Evolutionary conservation across 2,113 vertebrate species (phyloP).

Genomic region (Potamarius usumacintae): DNA sequence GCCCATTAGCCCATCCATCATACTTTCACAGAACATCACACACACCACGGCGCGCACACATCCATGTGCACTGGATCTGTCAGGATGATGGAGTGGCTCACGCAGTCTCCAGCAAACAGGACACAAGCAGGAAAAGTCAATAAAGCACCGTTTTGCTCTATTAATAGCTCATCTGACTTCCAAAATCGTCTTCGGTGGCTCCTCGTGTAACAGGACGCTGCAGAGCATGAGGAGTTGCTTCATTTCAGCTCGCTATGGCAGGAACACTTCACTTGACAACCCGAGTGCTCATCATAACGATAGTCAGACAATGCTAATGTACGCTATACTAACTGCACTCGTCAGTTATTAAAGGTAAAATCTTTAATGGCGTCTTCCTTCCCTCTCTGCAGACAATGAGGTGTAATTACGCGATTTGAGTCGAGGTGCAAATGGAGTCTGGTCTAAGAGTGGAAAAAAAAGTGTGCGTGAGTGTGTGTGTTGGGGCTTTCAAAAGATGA

Average conservation of each 20-base stretch:
- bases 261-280: not conserved
- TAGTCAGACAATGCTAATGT: not conserved
- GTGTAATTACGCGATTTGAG: conserved; percentile 4
- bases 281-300: not conserved
- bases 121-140: conserved; percentile 53
- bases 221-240: not conserved
- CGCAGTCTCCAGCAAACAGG: conserved; percentile 48
- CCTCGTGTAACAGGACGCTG: not conserved
- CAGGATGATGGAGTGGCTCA: conserved; percentile 60
- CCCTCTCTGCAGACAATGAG: not conserved
- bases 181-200: not conserved
- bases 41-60: conserved; percentile 37
- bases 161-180: conserved; percentile 53
- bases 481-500: not conserved
- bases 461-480: not conserved
- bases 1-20: conserved; percentile 58
- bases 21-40: conserved; percentile 59
- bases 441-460: not conserved
- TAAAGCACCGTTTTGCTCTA: conserved; percentile 55
- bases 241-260: not conserved
- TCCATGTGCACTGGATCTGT: conserved; percentile 55
- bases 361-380: not conserved
- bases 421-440: conserved; percentile 8
- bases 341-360: not conserved
- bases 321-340: not conserved